Conservation (phyloP, 2,888 invertebrate genomes). For the Microplitis manilae region DNA sequence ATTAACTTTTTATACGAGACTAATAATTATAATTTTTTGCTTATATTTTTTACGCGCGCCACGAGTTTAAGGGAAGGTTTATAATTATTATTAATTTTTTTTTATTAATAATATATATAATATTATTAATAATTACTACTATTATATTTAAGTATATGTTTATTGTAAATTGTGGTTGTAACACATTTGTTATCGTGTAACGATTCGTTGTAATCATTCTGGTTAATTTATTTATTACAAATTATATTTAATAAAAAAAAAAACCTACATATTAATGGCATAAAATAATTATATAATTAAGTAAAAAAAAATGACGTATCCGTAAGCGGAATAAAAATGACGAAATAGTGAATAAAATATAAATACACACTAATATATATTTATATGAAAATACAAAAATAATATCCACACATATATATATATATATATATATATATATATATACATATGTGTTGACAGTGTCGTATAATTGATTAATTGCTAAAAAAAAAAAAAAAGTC, state of each 20-base stretch:
- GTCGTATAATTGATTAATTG: conserved; percentile 9
- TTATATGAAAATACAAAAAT: background rate
- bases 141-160: conserved; percentile 37
- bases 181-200: conserved; percentile 53
- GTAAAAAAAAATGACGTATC: background rate
- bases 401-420: background rate
- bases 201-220: conserved; percentile 60
- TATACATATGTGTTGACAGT: background rate
- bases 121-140: conserved; percentile 35
- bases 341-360: conserved; percentile 48
- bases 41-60: conserved; percentile 4
- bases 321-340: too few species aligned
- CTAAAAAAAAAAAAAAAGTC: conserved; percentile 20
- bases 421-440: background rate
- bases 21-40: background rate
- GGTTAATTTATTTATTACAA: conserved; percentile 66
- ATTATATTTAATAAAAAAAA: conserved; percentile 10
- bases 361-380: conserved; percentile 53
- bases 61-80: conserved; percentile 13
- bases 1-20: conserved; percentile 13
- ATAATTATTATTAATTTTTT: conserved; percentile 14
- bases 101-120: conserved; percentile 16
- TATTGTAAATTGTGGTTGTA: conserved; percentile 50
- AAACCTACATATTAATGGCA: background rate
- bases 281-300: background rate